phyloP scores from a whole-genome alignment of 2,888 invertebrate genomes.

The Nomada goodeniana region DNA sequence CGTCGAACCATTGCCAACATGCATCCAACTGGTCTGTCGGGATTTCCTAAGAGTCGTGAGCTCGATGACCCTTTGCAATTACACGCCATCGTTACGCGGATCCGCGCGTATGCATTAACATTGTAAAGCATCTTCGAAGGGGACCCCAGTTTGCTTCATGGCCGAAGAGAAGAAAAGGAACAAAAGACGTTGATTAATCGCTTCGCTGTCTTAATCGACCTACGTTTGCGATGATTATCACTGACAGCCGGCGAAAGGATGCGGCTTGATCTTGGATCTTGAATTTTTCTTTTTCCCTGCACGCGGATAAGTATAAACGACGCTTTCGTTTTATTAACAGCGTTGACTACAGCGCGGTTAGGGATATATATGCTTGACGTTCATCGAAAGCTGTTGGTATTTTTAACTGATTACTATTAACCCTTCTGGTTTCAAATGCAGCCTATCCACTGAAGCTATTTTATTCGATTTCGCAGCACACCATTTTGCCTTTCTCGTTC shows the following conservation, averaged over 20 bases:
- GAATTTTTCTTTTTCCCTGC: neutral
- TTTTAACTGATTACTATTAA: too few relatives aligned
- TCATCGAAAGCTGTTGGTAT: too few relatives aligned
- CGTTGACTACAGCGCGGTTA: too few relatives aligned
- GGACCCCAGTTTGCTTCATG: neutral
- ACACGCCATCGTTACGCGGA: neutral
- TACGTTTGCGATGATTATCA: neutral
- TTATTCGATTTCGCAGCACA: too few relatives aligned
- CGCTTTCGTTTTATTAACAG: neutral
- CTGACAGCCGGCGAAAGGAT: neutral
- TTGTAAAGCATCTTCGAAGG: neutral
- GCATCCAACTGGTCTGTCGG: neutral
- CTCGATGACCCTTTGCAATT: slow-evolving; percentile 34
- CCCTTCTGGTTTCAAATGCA: too few relatives aligned
- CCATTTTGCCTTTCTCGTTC: too few relatives aligned
- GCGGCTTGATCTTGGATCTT: neutral
- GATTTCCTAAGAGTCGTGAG: slow-evolving; percentile 17
- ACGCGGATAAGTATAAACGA: neutral
- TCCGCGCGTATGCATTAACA: too few relatives aligned
- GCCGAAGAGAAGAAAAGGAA: too few relatives aligned
- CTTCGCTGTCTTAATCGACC: neutral
- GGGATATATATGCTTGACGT: too few relatives aligned
- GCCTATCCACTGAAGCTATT: too few relatives aligned
- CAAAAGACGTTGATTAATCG: too few relatives aligned
- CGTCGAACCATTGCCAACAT: neutral